Conservation (phyloP, 2,113 vertebrate genomes). For the Mobula birostris region DNA sequence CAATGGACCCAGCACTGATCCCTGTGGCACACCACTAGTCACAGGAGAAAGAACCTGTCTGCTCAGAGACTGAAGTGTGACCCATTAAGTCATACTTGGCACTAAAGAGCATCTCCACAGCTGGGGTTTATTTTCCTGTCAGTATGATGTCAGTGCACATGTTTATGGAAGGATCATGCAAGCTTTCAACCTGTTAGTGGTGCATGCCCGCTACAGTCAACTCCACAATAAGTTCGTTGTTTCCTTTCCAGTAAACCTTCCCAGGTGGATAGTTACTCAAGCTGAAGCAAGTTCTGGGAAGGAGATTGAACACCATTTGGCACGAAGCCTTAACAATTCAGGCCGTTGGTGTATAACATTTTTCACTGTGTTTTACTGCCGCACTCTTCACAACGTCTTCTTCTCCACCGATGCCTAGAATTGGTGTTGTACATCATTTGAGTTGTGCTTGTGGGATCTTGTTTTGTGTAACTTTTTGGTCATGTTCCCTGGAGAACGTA, state of each 20-base stretch:
- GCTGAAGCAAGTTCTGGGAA: neutral
- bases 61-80: no score
- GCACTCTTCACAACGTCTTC: neutral
- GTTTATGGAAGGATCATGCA: neutral
- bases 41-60: no score
- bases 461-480: neutral
- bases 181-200: no score
- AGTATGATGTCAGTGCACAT: neutral
- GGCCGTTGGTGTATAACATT: neutral
- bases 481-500: neutral
- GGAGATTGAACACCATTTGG: neutral
- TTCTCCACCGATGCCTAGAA: neutral
- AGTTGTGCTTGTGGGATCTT: neutral
- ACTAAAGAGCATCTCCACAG: neutral
- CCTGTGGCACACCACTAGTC: no score
- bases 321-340: neutral
- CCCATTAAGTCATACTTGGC: no score
- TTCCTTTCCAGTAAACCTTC: neutral
- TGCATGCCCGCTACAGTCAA: neutral
- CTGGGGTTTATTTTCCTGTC: neutral
- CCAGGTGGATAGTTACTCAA: neutral
- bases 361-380: neutral
- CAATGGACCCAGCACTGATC: no score
- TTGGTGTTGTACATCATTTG: no score
- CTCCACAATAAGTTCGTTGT: neutral